Percentiles rank a stretch among this genome's conserved stretches.
phyloP scores from a whole-genome alignment of 2,888 invertebrate species.

The Ligdia adustata region DNA sequence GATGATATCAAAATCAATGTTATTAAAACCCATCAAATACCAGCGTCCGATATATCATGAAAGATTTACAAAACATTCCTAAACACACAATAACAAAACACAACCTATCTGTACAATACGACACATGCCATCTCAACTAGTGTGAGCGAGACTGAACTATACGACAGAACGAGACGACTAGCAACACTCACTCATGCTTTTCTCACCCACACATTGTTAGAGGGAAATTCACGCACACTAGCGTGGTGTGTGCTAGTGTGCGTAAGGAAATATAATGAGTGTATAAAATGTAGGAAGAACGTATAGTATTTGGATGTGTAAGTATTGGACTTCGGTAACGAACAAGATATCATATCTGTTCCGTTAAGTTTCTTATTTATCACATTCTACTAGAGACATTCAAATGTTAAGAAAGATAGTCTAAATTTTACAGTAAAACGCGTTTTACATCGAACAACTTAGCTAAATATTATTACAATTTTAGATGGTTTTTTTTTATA shows the following conservation, averaged over 20 bases:
- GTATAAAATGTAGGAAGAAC: constrained; percentile 36
- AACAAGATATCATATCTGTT: constrained; percentile 18
- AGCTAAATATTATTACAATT: too few species aligned
- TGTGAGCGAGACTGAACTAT: constrained; percentile 43
- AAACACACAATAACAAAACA: constrained; percentile 49
- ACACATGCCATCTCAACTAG: constrained; percentile 34
- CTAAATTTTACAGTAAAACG: too few species aligned
- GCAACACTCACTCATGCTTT: constrained; percentile 34
- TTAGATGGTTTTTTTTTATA: too few species aligned
- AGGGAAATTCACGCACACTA: constrained; percentile 45
- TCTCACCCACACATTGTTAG: constrained; percentile 36
- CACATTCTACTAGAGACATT: too few species aligned
- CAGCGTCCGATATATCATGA: constrained; percentile 24
- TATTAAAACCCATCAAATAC: constrained; percentile 31
- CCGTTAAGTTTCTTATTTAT: background rate
- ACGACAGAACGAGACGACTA: constrained; percentile 42
- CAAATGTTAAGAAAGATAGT: too few species aligned
- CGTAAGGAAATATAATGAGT: constrained; percentile 42
- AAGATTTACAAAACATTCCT: constrained; percentile 38
- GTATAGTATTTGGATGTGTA: constrained; percentile 21
- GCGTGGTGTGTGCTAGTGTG: constrained; percentile 32
- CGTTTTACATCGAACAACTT: too few species aligned
- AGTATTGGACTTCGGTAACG: constrained; percentile 14
- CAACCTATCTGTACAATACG: constrained; percentile 47
- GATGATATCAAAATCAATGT: constrained; percentile 31